phyloP scores from a whole-genome alignment of 2,113 vertebrate species.

The Platysternon megacephalum region DNA sequence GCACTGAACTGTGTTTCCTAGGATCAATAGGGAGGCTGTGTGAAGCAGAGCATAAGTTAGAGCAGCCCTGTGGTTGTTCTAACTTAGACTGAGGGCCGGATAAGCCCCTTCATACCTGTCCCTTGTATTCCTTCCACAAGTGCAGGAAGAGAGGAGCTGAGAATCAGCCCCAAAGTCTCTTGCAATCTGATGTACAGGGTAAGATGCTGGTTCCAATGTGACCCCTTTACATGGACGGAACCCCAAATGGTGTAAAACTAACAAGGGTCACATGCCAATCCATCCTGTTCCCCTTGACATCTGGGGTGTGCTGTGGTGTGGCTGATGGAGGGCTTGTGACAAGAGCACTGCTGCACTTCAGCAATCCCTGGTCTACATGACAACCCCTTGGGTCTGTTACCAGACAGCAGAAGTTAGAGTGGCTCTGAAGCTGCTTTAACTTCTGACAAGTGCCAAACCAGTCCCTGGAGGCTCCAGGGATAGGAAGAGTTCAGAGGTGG shows the following conservation, averaged over 20 bases:
- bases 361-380: not conserved
- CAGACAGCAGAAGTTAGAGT: not conserved
- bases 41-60: not conserved
- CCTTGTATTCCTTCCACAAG: not conserved
- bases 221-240: not conserved
- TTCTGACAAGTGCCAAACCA: constrained; percentile 3
- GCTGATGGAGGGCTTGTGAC: not conserved
- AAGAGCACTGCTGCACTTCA: not conserved
- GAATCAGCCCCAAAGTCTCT: not conserved
- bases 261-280: not conserved
- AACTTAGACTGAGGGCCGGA: not conserved
- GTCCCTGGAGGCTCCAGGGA: not conserved
- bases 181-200: not conserved
- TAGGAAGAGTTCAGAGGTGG: constrained; percentile 39
- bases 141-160: not conserved
- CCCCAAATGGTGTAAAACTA: not conserved
- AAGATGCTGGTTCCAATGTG: not conserved
- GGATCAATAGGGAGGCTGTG: not conserved
- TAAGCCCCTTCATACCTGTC: not conserved
- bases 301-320: not conserved
- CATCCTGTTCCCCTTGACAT: not conserved
- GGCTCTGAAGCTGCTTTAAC: not conserved
- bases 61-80: not conserved
- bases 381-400: not conserved
- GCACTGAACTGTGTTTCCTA: not conserved